These are phyloP conservation scores for Reticulitermes lucifugus DNA, from an alignment of 2,888 invertebrate genomes.

Conservation along the genomic window DNA sequence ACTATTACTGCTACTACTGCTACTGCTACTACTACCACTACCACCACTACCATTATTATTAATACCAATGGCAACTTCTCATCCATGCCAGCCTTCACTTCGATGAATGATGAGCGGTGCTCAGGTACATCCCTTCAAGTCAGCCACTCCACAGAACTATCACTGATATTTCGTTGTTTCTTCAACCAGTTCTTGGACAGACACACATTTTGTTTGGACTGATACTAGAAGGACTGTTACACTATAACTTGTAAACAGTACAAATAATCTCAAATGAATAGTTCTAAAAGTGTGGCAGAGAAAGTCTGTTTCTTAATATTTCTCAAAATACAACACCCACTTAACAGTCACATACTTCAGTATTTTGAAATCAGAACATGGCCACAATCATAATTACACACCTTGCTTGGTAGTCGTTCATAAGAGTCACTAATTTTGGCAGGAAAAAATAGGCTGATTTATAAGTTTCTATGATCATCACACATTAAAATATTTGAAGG, in stretches of 20 bases:
- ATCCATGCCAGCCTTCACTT: background rate
- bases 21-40: too few species aligned
- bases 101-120: background rate
- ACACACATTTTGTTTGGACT: background rate
- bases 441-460: background rate
- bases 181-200: slow-evolving; percentile 16
- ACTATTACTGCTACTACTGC: too few species aligned
- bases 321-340: background rate
- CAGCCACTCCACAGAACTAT: background rate
- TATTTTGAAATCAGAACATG: background rate
- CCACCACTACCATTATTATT: background rate
- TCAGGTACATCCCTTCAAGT: background rate
- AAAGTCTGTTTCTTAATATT: background rate
- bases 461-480: background rate
- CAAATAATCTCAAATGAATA: background rate
- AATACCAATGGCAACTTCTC: background rate
- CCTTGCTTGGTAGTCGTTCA: background rate
- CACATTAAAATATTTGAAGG: background rate
- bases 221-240: background rate
- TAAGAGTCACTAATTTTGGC: background rate
- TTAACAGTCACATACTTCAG: background rate
- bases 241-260: background rate
- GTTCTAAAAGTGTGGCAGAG: background rate
- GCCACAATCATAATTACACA: background rate
- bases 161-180: slow-evolving; percentile 28